Percentiles rank a stretch among this genome's conserved stretches.
Evolutionary conservation across 1,140 invertebrate genomes (phyloP).

Genomic region (Solen grandis): DNA sequence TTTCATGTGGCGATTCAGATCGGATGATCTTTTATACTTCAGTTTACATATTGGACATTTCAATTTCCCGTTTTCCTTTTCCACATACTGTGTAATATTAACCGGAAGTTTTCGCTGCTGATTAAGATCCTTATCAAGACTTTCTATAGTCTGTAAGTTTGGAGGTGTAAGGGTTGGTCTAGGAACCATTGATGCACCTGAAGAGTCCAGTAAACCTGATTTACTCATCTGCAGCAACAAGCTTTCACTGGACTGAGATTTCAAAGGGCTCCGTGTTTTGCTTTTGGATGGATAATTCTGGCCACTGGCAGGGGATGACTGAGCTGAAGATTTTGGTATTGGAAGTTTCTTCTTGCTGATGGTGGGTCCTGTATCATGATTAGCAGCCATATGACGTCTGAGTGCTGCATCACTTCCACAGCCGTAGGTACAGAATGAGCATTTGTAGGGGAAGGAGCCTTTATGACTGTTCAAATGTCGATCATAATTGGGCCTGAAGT

Average conservation of each 20-base stretch:
- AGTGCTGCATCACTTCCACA: constrained; percentile 95
- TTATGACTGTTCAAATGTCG: constrained; percentile 94
- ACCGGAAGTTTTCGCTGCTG: constrained; percentile 23
- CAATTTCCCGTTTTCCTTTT: constrained; percentile 74
- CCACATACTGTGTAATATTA: constrained; percentile 48
- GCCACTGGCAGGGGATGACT: neutral
- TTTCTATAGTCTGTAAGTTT: constrained; percentile 17
- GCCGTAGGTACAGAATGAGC: constrained; percentile 94
- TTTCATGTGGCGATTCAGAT: constrained; percentile 81
- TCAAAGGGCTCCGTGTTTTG: neutral
- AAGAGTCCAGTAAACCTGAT: constrained; percentile 12
- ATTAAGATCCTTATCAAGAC: constrained; percentile 1
- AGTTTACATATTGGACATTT: constrained; percentile 84
- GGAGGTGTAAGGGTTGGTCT: constrained; percentile 18
- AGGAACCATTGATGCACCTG: constrained; percentile 46
- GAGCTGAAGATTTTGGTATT: too few relatives aligned
- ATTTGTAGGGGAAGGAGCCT: constrained; percentile 84
- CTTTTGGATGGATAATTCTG: neutral
- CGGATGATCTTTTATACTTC: constrained; percentile 74
- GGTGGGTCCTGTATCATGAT: constrained; percentile 68
- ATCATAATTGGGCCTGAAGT: constrained; percentile 96
- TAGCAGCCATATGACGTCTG: constrained; percentile 91
- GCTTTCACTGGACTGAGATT: neutral
- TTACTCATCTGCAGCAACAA: neutral
- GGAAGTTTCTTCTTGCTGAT: constrained; percentile 21